These are phyloP conservation scores for Crotalus tigris DNA, from an alignment of 2,113 vertebrate species.

Conservation along the genomic window DNA sequence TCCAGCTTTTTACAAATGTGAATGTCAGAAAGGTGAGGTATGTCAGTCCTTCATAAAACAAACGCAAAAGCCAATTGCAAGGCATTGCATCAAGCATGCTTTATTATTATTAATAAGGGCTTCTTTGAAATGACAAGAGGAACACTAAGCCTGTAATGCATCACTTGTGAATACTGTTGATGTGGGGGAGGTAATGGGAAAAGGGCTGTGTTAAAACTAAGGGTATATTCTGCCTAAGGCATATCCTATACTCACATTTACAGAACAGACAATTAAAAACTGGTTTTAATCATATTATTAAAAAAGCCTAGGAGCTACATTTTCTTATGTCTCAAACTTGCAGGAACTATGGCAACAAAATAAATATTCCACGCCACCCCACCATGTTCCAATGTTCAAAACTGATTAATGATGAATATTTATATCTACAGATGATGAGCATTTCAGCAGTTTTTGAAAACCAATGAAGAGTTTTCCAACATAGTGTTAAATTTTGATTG, in stretches of 20 bases:
- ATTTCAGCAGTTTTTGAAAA: constrained; percentile 31
- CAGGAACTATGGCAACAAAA: constrained; percentile 40
- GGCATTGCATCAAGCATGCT: constrained; percentile 53
- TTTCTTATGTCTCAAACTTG: constrained; percentile 49
- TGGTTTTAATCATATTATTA: neutral
- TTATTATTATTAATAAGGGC: constrained; percentile 39
- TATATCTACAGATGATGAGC: constrained; percentile 35
- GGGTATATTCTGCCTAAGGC: neutral
- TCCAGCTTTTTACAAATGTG: constrained; percentile 51
- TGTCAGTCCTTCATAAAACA: constrained; percentile 56
- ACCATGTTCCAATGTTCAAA: constrained; percentile 32
- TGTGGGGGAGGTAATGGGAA: neutral
- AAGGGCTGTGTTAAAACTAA: neutral
- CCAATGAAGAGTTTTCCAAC: neutral
- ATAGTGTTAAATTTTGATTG: neutral
- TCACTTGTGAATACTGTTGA: neutral
- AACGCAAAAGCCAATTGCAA: constrained; percentile 61
- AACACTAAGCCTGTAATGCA: neutral
- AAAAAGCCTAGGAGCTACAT: constrained; percentile 16
- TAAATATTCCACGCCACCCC: constrained; percentile 37
- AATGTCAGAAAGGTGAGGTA: constrained; percentile 61
- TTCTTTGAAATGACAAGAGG: neutral
- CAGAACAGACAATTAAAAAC: neutral
- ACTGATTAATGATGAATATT: constrained; percentile 45
- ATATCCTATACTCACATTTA: neutral